Conservation (phyloP, 2,888 invertebrate genomes). For the Psylliodes chrysocephalus region DNA sequence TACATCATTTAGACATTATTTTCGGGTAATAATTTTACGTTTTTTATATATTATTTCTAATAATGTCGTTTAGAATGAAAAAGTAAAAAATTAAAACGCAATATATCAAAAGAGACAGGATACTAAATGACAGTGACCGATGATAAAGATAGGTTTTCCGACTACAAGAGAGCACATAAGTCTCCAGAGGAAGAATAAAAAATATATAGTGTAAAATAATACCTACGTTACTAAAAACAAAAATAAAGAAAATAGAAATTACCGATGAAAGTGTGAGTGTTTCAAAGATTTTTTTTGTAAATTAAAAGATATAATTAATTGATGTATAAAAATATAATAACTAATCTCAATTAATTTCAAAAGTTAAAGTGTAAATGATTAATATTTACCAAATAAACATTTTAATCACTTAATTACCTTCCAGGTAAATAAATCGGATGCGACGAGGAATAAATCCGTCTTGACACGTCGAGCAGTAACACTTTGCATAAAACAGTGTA, state of each 20-base stretch:
- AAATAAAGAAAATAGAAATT: too few species aligned
- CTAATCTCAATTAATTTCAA: too few species aligned
- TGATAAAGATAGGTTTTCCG: not conserved
- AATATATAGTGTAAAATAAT: too few species aligned
- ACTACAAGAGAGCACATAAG: not conserved
- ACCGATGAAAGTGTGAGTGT: too few species aligned
- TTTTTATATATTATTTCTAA: not conserved
- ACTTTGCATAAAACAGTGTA: slow-evolving; percentile 13
- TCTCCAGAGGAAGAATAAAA: too few species aligned
- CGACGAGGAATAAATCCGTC: not conserved
- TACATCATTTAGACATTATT: not conserved
- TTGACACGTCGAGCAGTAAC: not conserved
- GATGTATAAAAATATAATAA: too few species aligned
- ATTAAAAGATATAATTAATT: too few species aligned
- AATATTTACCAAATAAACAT: not conserved
- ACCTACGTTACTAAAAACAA: too few species aligned
- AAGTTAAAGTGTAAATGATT: too few species aligned
- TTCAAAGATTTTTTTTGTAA: too few species aligned
- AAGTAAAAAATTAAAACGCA: not conserved
- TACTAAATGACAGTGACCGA: not conserved
- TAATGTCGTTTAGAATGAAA: not conserved
- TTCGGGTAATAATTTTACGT: not conserved
- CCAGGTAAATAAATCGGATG: not conserved
- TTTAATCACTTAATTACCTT: not conserved
- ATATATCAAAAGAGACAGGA: slow-evolving; percentile 5